phyloP scores from a whole-genome alignment of 2,797 vertebrate genomes.

The Margarornis squamiger region DNA sequence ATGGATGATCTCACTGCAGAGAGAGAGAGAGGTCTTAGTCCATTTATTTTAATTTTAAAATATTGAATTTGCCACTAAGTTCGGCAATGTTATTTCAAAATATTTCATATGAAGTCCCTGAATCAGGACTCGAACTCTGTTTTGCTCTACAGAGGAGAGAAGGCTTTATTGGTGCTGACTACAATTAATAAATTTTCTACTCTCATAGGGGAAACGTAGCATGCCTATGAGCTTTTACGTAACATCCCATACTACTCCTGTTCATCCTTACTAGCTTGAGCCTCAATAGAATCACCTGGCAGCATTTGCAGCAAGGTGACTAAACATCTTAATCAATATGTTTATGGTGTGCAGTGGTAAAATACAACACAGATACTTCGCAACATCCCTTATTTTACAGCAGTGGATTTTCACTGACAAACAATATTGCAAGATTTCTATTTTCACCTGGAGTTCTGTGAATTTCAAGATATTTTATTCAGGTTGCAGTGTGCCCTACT shows the following conservation, averaged over 20 bases:
- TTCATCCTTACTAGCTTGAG: background rate
- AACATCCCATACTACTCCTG: background rate
- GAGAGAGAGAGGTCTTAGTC: background rate
- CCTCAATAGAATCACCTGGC: background rate
- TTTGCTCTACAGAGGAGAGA: background rate
- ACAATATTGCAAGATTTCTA: background rate
- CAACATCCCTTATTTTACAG: background rate
- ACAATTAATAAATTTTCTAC: background rate
- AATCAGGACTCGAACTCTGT: background rate
- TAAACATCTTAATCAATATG: background rate
- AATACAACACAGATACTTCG: background rate
- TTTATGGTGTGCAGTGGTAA: background rate
- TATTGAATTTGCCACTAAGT: background rate
- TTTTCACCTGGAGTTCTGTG: background rate
- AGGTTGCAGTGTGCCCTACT: background rate
- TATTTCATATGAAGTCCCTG: background rate
- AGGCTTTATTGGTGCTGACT: background rate
- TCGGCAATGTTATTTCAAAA: background rate
- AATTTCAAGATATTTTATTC: conserved; percentile 23
- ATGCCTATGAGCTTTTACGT: background rate
- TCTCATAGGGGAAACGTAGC: background rate
- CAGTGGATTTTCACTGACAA: background rate
- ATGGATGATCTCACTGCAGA: background rate
- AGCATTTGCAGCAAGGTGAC: background rate
- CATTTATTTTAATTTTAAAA: background rate